phyloP scores from a whole-genome alignment of 2,113 vertebrate species.

The Ptyas mucosa region DNA sequence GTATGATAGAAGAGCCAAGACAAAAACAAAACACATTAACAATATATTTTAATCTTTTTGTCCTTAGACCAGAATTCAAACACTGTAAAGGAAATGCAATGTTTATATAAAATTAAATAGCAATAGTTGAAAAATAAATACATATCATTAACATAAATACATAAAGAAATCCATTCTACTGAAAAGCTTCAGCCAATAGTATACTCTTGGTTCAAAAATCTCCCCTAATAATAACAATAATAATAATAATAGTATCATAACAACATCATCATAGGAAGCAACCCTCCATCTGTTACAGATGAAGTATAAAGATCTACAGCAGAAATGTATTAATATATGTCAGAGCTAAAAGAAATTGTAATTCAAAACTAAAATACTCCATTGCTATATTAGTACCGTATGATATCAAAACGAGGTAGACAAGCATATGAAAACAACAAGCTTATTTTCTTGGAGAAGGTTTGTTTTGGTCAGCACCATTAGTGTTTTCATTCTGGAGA shows the following conservation, averaged over 20 bases:
- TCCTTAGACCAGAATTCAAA: conserved; percentile 71
- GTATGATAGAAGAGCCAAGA: conserved; percentile 48
- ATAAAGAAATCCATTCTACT: conserved; percentile 75
- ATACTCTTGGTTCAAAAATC: conserved; percentile 76
- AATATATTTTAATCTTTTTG: conserved; percentile 81
- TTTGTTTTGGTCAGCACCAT: conserved; percentile 39
- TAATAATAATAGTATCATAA: neutral
- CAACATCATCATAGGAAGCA: conserved; percentile 26
- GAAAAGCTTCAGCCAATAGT: conserved; percentile 80
- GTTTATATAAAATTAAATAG: conserved; percentile 90
- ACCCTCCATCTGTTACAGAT: conserved; percentile 65
- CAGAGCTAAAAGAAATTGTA: conserved; percentile 56
- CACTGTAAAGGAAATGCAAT: conserved; percentile 73
- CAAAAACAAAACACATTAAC: conserved; percentile 67
- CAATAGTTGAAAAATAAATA: conserved; percentile 96
- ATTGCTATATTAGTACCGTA: conserved; percentile 66
- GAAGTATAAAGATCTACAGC: conserved; percentile 59
- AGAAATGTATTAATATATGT: conserved; percentile 43
- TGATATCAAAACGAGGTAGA: conserved; percentile 87
- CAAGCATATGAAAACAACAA: conserved; percentile 68
- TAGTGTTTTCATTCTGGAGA: conserved; percentile 20
- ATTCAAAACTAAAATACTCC: conserved; percentile 53
- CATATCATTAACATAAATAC: conserved; percentile 92
- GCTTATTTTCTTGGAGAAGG: conserved; percentile 25
- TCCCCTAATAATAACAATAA: conserved; percentile 52